Base-by-base conservation (phyloP, 1,140 invertebrate species). In the Megalonaias nervosa region DNA sequence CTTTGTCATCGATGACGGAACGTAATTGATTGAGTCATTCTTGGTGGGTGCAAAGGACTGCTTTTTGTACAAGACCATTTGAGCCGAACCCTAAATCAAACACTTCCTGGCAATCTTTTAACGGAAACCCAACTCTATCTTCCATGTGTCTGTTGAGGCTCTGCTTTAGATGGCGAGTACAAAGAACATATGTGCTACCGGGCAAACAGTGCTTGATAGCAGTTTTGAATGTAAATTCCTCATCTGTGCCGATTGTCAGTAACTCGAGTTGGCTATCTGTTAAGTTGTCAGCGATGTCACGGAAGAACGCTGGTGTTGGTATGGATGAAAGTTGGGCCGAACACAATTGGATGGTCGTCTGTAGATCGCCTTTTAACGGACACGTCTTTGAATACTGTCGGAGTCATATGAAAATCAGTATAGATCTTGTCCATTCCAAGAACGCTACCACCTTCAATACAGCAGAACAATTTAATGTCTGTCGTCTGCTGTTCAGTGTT, bases 381-480 rank as follows among this genome's bases (percentile, higher is more conserved):
- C 55, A 73, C 12, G 16, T 65, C 62, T 66, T 73, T 64, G 21
- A 16, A 73, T 2, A 73, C 71, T 5, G 71, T 65, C 16, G 61
- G 11, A 23, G 60, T 73, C 3, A 73, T 31, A 48, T 73, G 71
- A 17, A 73, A 66, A 57, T 73, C 61, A 12, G 65, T 73, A 19
- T 66, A 66, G 0, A 55, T 73, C 23, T 73, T 73, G n/a, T 73
- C 71, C 4, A 66, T 23, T 14, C 71, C 71, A 14, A 65, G 48
- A 9, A 65, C 48, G 19, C 38, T 73, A 31, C 2, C 4, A 23
- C 38, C 56, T 13, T 38, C 62, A 15, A 14, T 73, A 14, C 71
- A 62, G 31, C 14, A 73, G 14, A 73, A 73, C 26, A 61, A 48
- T 65, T 66, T 66, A 17, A 73, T 67, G 21, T 74, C 64, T 12